Evolutionary conservation across 2,888 invertebrate species (phyloP).

Genomic region (Eupithecia abbreviata): DNA sequence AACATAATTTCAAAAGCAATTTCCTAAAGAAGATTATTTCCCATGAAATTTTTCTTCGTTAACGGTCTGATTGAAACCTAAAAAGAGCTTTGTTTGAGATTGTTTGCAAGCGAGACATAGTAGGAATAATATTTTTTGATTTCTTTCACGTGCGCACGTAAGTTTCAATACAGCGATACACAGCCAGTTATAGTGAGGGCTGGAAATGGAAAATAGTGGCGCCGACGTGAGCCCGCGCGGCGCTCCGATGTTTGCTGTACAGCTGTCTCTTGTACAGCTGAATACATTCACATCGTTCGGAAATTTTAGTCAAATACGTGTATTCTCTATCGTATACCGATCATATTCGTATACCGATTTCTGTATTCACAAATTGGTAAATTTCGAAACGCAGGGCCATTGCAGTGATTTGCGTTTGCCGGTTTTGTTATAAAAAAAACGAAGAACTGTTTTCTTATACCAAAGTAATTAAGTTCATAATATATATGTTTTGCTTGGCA

Average conservation of each 20-base stretch:
- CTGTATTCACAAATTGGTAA: background rate
- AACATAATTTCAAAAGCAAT: background rate
- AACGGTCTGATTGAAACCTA: background rate
- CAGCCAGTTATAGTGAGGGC: slow-evolving; percentile 31
- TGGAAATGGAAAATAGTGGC: slow-evolving; percentile 36
- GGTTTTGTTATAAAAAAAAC: background rate
- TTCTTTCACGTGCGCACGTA: slow-evolving; percentile 29
- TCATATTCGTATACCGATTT: background rate
- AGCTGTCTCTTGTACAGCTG: background rate
- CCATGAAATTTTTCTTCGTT: background rate
- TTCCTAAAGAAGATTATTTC: background rate
- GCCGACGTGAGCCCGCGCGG: slow-evolving; percentile 25
- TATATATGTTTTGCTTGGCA: background rate
- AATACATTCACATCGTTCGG: background rate
- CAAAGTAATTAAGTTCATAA: too few species aligned
- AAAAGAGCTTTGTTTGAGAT: slow-evolving; percentile 7
- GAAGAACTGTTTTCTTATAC: background rate
- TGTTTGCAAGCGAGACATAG: slow-evolving; percentile 12
- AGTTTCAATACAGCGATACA: slow-evolving; percentile 39
- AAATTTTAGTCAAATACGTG: background rate
- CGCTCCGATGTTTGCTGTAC: background rate
- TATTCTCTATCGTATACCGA: too few species aligned
- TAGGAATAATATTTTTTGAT: background rate
- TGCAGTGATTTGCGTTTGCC: background rate
- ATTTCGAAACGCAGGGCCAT: background rate